These are phyloP conservation scores for Conger conger DNA, from an alignment of 2,113 vertebrate genomes.

Conservation along the genomic window DNA sequence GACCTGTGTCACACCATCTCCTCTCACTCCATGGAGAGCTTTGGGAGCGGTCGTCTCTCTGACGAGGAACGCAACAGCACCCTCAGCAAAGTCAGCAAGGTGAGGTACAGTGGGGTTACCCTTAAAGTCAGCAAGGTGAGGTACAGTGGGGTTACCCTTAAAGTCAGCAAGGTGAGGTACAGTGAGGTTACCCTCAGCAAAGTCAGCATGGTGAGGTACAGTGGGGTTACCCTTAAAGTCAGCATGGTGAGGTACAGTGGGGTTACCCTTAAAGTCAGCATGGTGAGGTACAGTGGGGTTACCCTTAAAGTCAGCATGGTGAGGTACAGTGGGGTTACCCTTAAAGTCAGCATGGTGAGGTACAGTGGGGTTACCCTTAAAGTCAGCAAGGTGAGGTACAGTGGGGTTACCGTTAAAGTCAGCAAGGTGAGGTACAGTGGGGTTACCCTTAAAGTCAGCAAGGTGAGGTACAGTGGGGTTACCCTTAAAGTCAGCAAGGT, in stretches of 20 bases:
- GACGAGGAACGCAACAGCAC: conserved; percentile 88
- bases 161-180: background rate
- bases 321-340: background rate
- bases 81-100: conserved; percentile 69
- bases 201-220: conserved; percentile 54
- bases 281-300: no score
- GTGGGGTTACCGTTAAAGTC: background rate
- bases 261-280: no score
- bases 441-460: no score
- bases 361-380: background rate
- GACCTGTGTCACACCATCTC: conserved; percentile 93
- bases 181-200: conserved; percentile 66
- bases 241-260: background rate
- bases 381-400: background rate
- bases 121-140: background rate
- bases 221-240: background rate
- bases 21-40: conserved; percentile 91
- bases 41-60: conserved; percentile 80
- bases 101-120: conserved; percentile 24
- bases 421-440: no score
- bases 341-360: background rate
- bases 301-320: conserved; percentile 71
- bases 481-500: conserved; percentile 59
- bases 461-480: background rate
- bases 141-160: background rate